Conservation (phyloP, 2,797 vertebrate genomes). For the Poliocrania exsul region DNA sequence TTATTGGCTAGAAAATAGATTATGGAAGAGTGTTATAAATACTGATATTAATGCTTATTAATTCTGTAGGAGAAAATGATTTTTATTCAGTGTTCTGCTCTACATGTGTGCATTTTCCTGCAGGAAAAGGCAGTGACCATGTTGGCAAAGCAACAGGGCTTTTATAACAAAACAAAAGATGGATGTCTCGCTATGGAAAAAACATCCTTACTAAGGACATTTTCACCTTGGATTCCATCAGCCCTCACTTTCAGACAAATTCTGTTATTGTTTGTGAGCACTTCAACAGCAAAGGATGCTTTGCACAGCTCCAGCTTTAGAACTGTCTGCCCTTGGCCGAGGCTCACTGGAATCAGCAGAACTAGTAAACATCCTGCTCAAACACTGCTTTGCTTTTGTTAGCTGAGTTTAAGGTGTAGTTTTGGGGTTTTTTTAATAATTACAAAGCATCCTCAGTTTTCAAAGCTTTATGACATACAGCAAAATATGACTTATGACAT, state of each 20-base stretch:
- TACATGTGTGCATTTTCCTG: not conserved
- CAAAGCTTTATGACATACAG: slow-evolving; percentile 40
- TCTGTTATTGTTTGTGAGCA: slow-evolving; percentile 23
- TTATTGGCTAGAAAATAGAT: not conserved
- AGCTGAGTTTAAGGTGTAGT: slow-evolving; percentile 35
- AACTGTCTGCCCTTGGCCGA: slow-evolving; percentile 52
- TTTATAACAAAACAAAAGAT: not conserved
- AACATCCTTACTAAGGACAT: not conserved
- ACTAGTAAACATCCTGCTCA: slow-evolving; percentile 44
- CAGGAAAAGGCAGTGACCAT: not conserved
- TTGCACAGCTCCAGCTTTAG: not conserved
- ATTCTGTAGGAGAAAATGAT: not conserved
- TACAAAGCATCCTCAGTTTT: slow-evolving; percentile 50
- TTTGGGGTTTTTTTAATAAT: not conserved
- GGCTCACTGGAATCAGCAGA: not conserved
- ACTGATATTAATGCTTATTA: not conserved
- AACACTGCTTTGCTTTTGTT: slow-evolving; percentile 43
- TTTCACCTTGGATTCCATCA: slow-evolving; percentile 63
- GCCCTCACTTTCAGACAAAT: not conserved
- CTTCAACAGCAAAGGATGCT: slow-evolving; percentile 24
- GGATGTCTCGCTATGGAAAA: not conserved
- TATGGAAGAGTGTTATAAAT: not conserved
- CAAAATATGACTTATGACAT: slow-evolving; percentile 41
- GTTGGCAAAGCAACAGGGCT: not conserved
- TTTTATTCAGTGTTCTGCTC: not conserved